Base-by-base conservation (phyloP, 2,797 vertebrate genomes). In the Oophaga sylvatica region DNA sequence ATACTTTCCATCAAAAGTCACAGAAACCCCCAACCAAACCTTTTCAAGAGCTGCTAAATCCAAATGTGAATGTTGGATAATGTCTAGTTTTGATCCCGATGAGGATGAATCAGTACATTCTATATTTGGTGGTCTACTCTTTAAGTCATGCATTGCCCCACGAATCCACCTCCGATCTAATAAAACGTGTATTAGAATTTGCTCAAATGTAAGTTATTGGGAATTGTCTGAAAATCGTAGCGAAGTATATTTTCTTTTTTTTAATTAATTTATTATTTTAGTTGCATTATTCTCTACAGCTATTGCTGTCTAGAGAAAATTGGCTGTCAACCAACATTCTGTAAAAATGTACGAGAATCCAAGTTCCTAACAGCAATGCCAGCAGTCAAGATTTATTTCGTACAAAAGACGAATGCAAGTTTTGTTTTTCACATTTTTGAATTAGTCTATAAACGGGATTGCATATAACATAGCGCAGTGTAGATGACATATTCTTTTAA, bases 241-340 rank as follows among this genome's bases (percentile, higher is more conserved):
- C 9, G 3, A 29, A 57, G 13, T 62, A n/a, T 16, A 6, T 67
- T 17, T 17, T 31, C 6, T 45, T 62, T 63, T n/a, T 35, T 35
- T 65, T 67, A 67, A 67, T 75, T 8, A 84, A 84, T 60, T 35
- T 29, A 59, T 73, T 60, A 73, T 84, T 84, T 73, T 62, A 8
- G 35, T 62, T 16, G 68, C 16, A 60, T 62, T 84, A 45, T 75
- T 60, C 71, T 71, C 22, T 60, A 83, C 65, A 57, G 67, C 67
- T 35, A 71, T 71, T 20, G 53, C 48, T 70, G 68, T 62, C 68
- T 60, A 41, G 26, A 22, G 53, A 73, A 22, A 73, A 29, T 35
- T 84, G 82, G 56, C 82, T 57, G 68, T 73, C 29, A 41, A 83
- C 26, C 82, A 84, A 62, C 19, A 60, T 60, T 84, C 68, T 73